phyloP scores from a whole-genome alignment of 1,140 invertebrate genomes.

The Saccostrea glomerata region DNA sequence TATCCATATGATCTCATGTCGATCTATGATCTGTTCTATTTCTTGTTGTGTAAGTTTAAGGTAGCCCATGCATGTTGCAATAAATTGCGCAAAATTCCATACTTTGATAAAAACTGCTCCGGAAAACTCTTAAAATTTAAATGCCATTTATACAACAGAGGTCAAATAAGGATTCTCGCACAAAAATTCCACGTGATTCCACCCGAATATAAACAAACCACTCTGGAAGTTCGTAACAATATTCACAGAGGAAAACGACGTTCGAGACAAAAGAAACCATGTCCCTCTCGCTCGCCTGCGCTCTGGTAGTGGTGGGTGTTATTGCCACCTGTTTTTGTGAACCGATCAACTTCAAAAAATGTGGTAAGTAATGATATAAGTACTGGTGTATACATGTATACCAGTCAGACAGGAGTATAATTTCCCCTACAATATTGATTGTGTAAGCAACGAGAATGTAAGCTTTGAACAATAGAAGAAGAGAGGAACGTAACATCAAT shows the following conservation, averaged over 20 bases:
- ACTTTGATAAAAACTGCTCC: too few relatives aligned
- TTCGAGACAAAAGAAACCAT: background rate
- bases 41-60: too few relatives aligned
- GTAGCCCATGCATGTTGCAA: too few relatives aligned
- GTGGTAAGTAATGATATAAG: conserved; percentile 32
- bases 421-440: too few relatives aligned
- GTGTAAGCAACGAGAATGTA: too few relatives aligned
- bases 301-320: conserved; percentile 39
- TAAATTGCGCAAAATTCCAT: too few relatives aligned
- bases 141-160: background rate
- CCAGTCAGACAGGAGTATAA: too few relatives aligned
- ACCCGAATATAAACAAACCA: conserved; percentile 1
- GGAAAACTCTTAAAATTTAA: background rate
- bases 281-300: conserved; percentile 43
- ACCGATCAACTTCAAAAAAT: conserved; percentile 50
- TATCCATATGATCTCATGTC: too few relatives aligned
- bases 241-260: background rate
- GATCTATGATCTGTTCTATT: too few relatives aligned
- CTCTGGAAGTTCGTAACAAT: background rate
- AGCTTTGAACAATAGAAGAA: too few relatives aligned
- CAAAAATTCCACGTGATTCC: background rate
- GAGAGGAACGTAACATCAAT: too few relatives aligned
- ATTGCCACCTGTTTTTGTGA: conserved; percentile 43
- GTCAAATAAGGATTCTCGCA: background rate
- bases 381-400: background rate